Evolutionary conservation across 2,888 invertebrate species (phyloP).

Genomic region (Ganaspis brasiliensis): DNA sequence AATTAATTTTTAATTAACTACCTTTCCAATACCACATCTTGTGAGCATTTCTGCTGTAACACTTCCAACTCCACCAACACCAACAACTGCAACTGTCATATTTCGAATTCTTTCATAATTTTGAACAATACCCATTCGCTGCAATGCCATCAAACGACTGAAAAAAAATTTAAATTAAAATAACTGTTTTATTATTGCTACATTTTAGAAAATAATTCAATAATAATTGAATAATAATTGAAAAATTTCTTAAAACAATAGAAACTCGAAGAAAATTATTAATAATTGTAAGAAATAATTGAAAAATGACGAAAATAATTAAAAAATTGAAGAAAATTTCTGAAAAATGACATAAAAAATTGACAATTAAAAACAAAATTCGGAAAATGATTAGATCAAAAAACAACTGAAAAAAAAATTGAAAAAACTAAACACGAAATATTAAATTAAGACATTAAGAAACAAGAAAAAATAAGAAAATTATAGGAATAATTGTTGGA

Average conservation of each 20-base stretch:
- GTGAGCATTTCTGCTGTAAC: slow-evolving; percentile 99
- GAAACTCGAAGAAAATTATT: too few relatives aligned
- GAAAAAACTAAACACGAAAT: too few relatives aligned
- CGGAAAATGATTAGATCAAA: too few relatives aligned
- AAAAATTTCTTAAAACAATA: background rate
- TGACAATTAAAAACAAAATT: too few relatives aligned
- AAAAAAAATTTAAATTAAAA: slow-evolving; percentile 73
- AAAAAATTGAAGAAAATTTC: too few relatives aligned
- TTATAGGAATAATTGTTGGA: too few relatives aligned
- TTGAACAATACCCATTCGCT: slow-evolving; percentile 99
- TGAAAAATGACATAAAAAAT: too few relatives aligned
- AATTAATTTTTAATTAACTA: slow-evolving; percentile 78
- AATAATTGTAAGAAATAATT: too few relatives aligned
- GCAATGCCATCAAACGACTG: slow-evolving; percentile 98
- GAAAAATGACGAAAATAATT: too few relatives aligned
- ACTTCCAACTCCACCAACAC: slow-evolving; percentile 99
- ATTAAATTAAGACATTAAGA: too few relatives aligned
- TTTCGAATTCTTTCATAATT: slow-evolving; percentile 97
- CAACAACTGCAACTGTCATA: slow-evolving; percentile 95
- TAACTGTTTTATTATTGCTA: slow-evolving; percentile 27
- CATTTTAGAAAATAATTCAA: slow-evolving; percentile 13
- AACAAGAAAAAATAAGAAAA: too few relatives aligned
- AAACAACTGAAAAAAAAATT: too few relatives aligned
- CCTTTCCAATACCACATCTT: slow-evolving; percentile 98
- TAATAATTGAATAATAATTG: background rate